Conservation (phyloP, 1,140 invertebrate species). For the Lasioglossum albipes region DNA sequence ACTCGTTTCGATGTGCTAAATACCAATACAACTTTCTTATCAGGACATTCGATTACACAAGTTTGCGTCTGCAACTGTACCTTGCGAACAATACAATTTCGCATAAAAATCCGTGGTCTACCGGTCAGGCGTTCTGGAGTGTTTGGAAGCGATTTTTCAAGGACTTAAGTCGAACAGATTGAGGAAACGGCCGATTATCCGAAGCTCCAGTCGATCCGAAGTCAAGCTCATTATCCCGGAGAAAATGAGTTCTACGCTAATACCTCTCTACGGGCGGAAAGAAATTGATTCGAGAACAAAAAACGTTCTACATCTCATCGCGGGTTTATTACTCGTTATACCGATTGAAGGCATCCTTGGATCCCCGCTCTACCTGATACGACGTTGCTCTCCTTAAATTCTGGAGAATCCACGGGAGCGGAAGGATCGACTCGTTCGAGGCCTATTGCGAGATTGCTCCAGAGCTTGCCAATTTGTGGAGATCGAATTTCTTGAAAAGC, state of each 20-base stretch:
- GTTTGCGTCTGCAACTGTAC: no score
- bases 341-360: not conserved
- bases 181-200: no score
- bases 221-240: not conserved
- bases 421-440: not conserved
- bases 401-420: not conserved
- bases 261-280: not conserved
- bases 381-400: not conserved
- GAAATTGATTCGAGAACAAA: not conserved
- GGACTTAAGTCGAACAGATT: no score
- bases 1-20: no score
- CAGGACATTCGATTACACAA: no score
- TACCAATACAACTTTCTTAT: no score
- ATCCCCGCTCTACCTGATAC: not conserved
- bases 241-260: slow-evolving; percentile 14
- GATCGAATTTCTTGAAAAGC: no score
- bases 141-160: no score
- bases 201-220: no score
- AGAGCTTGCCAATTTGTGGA: not conserved
- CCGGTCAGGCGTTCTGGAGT: no score
- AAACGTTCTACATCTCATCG: slow-evolving; percentile 2
- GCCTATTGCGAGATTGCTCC: not conserved
- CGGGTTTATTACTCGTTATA: slow-evolving; percentile 24
- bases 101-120: not conserved
- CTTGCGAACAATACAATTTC: not conserved